Conservation (phyloP, 2,113 vertebrate genomes). For the Planiliza haematocheilus region DNA sequence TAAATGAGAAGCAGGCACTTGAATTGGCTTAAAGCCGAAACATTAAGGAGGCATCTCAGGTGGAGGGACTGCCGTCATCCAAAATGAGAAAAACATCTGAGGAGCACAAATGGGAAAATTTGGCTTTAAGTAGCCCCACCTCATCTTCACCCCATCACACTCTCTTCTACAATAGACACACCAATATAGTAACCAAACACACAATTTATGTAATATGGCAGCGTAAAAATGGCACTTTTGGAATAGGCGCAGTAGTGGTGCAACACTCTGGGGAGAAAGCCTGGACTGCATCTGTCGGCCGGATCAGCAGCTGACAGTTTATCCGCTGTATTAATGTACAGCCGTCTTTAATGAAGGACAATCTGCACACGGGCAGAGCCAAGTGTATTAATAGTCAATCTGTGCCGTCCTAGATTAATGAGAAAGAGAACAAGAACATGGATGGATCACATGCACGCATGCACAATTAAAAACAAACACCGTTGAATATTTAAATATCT, state of each 20-base stretch:
- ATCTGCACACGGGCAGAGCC: conserved; percentile 3
- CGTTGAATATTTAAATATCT: conserved; percentile 40
- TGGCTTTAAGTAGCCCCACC: not conserved
- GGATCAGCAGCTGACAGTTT: conserved; percentile 12
- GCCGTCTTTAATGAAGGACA: conserved; percentile 22
- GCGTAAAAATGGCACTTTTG: not conserved
- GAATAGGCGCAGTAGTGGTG: not conserved
- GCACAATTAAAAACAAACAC: not conserved
- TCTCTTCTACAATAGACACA: conserved; percentile 7
- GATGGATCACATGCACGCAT: conserved; percentile 31
- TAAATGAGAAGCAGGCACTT: conserved; percentile 26
- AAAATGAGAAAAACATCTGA: not conserved
- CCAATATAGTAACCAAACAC: not conserved
- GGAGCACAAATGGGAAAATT: not conserved
- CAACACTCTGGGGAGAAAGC: not conserved
- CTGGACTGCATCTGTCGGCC: not conserved
- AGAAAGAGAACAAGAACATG: conserved; percentile 63
- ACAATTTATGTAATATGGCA: conserved; percentile 1
- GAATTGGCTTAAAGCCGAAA: conserved; percentile 7
- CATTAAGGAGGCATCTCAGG: conserved; percentile 2
- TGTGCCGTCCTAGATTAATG: conserved; percentile 18
- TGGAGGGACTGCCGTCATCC: not conserved
- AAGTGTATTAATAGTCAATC: conserved; percentile 37
- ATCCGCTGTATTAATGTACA: conserved; percentile 12
- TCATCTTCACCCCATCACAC: not conserved